Percentiles rank a stretch among this genome's conserved stretches.
These are phyloP conservation scores for Hypanus sabinus DNA, from an alignment of 2,113 vertebrate genomes.

Conservation along the genomic window DNA sequence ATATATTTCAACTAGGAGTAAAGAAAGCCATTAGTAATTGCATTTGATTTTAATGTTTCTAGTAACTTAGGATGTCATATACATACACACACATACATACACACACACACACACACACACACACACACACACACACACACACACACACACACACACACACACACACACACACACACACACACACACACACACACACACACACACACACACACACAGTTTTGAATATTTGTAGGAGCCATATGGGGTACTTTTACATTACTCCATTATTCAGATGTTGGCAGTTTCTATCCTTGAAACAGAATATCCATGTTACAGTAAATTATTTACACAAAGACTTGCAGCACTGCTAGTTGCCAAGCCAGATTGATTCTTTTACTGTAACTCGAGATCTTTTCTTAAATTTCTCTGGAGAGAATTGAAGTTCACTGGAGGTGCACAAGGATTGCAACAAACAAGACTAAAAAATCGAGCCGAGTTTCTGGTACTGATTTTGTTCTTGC, in stretches of 20 bases:
- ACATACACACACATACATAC: not conserved
- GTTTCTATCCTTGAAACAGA: conserved; percentile 27
- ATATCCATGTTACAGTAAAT: conserved; percentile 53
- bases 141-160: too few relatives aligned
- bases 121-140: too few relatives aligned
- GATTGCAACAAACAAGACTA: conserved; percentile 34
- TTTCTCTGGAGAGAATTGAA: conserved; percentile 52
- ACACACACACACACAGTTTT: not conserved
- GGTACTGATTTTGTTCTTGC: conserved; percentile 4
- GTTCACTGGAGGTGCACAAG: conserved; percentile 44
- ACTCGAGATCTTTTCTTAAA: conserved; percentile 51
- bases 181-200: too few relatives aligned
- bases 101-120: too few relatives aligned
- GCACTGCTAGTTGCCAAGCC: conserved; percentile 47
- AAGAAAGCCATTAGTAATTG: not conserved
- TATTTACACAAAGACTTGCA: conserved; percentile 61
- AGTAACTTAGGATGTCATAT: not conserved
- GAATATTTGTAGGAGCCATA: not conserved
- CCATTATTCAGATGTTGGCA: conserved; percentile 26
- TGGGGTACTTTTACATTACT: conserved; percentile 27
- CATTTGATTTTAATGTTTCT: conserved; percentile 10
- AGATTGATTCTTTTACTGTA: conserved; percentile 56
- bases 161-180: too few relatives aligned
- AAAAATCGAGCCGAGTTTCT: conserved; percentile 17
- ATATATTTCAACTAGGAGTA: not conserved